Base-by-base conservation (phyloP, 2,113 vertebrate genomes). In the Seriola aureovittata region DNA sequence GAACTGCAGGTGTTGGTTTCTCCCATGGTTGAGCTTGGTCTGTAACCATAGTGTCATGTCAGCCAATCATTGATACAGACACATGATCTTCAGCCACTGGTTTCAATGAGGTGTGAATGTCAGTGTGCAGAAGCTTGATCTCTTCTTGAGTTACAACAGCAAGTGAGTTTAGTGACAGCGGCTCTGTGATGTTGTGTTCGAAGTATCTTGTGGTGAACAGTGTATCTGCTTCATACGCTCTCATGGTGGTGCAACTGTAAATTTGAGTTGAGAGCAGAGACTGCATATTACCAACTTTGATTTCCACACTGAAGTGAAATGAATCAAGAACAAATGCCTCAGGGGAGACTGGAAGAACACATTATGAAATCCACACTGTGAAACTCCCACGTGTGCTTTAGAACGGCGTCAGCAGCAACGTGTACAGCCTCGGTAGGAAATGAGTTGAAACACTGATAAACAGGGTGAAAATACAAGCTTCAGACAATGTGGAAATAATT, bases 391-490 rank as follows among this genome's bases (percentile, higher is more conserved):
- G 5, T 23, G 4, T 17, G 58, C 19, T 46, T 44, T n/a, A 4
- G 17, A 52, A 52, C 1, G 3, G 16, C 17, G 5, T 50, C 48
- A 19, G 48, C 48, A 19, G 17, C 3, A 16, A 62, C 13, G 11
- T 64, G 21, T 11, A 9, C 11, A 57, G 32, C 23, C 32, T 32
- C 66, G 40, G 36, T 4, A 21, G n/a, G 10, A 63, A 29, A 70
- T 36, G 3, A 42, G 46, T 9, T 14, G 32, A 68, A 60, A 32
- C 17, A 11, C 8, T 72, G 38, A 21, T 77, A 40, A 62, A 62
- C 52, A 21, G 11, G 29, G n/a, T 36, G 29, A 84, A 70, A 67
- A 48, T 4, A 57, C 59, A 64, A 59, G 55, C 59, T 4, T 52
- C 1, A 19, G 23, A 6, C 8, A 8, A 48, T 29, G 36, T 80